Conservation (phyloP, 2,888 invertebrate species). For the Chrysolina americana region DNA sequence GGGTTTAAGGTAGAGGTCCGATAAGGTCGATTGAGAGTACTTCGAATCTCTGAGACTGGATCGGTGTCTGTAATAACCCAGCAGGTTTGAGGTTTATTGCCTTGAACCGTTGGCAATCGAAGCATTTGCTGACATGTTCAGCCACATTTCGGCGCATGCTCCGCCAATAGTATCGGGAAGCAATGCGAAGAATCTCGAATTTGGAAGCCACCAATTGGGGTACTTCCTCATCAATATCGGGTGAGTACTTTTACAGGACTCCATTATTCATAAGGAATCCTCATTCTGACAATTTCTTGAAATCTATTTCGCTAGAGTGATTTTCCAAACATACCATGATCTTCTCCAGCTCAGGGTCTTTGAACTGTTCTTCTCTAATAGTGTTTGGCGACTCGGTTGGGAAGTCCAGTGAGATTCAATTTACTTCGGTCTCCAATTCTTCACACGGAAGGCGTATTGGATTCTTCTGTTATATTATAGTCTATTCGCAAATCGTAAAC, state of each 20-base stretch:
- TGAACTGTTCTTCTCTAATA: slow-evolving; percentile 11
- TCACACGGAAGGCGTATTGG: slow-evolving; percentile 36
- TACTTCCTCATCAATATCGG: slow-evolving; percentile 21
- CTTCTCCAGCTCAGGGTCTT: slow-evolving; percentile 1
- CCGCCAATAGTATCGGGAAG: not conserved
- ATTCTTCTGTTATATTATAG: slow-evolving; percentile 35
- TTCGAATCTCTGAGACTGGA: no score
- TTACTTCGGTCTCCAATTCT: not conserved
- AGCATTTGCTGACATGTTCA: slow-evolving; percentile 13
- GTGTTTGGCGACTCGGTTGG: not conserved
- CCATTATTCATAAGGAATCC: slow-evolving; percentile 12
- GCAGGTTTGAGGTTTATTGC: no score
- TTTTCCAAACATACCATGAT: not conserved
- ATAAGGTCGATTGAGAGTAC: no score
- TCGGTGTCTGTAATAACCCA: no score
- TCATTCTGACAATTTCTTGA: slow-evolving; percentile 14
- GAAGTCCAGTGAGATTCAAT: not conserved
- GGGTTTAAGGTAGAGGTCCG: no score
- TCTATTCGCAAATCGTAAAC: slow-evolving; percentile 57
- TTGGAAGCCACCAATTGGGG: slow-evolving; percentile 19
- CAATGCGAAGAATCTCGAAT: slow-evolving; percentile 9
- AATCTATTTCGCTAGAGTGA: not conserved
- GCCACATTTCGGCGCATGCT: no score
- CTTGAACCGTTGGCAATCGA: slow-evolving; percentile 18
- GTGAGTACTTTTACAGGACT: slow-evolving; percentile 2